Evolutionary conservation across 1,140 invertebrate species (phyloP), one percentile per base, ranked within the genome.

Genomic region (Cryptotermes secundus): DNA sequence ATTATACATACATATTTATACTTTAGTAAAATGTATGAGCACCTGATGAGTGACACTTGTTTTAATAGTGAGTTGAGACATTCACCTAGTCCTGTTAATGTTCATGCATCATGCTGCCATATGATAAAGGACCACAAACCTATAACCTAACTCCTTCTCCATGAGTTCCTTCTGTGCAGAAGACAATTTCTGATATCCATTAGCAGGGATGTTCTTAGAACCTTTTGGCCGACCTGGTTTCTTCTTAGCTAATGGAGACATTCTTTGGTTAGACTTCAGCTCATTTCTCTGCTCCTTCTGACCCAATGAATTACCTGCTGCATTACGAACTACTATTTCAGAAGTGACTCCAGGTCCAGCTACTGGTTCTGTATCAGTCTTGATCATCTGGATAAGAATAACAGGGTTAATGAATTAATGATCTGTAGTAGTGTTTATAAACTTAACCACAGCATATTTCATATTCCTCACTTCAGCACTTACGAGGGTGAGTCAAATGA

Each of bases 171-270:
- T 45, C 42, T 35, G 80, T 6, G 35, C 34, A 36, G 80, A n/a
- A 26, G 80, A 31, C 7, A n/a, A 34, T 81, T 81, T 81, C 34
- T n/a, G 35, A 36, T 81, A 31, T 0, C 35, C 35, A 14, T 26
- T 81, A 34, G 7, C 35, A 26, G 80, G 9, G 26, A 38, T 10
- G 34, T 81, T 81, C 80, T 45, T 65, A n/a, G 83, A 83, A 31
- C 83, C 83, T 72, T 79, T 83, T 4, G 83, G 83, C 59, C 83
- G 19, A 26, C 83, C 83, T n/a, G 45, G 83, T 34, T 35, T 83
- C 49, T 34, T 83, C 38, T 82, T 82, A 9, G n/a, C 59, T 72
- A 16, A n/a, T 26, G n/a, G n/a, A 9, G 6, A 0, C 31, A n/a
- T 72, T 0, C 45, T 19, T 49, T 49, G 45, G 16, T 49, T 14